Conservation (phyloP, 2,113 vertebrate species). For the Seriola dumerili region DNA sequence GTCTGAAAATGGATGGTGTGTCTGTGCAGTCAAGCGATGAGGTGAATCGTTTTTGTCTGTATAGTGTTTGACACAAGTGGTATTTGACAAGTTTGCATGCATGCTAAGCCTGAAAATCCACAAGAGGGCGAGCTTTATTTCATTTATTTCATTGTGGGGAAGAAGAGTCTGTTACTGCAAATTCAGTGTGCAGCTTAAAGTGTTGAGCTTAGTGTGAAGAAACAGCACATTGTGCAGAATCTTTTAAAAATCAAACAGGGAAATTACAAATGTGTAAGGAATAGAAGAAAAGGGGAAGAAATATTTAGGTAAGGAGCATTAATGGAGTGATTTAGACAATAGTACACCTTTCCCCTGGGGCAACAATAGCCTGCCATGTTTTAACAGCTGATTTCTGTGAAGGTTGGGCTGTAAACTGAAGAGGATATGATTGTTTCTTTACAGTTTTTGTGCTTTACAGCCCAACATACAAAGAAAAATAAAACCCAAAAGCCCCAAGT, state of each 20-base stretch:
- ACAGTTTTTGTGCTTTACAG: not conserved
- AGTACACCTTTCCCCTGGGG: not conserved
- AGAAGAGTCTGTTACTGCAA: conserved; percentile 2
- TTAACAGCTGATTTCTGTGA: not conserved
- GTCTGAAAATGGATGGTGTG: conserved; percentile 14
- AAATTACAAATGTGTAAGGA: not conserved
- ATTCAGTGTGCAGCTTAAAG: conserved; percentile 17
- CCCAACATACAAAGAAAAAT: not conserved
- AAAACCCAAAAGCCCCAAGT: not conserved
- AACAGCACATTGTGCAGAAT: conserved; percentile 3
- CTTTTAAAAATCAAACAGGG: not conserved
- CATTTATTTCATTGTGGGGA: conserved; percentile 18
- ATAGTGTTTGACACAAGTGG: not conserved
- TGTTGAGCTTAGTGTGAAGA: conserved; percentile 6
- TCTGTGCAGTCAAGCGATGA: conserved; percentile 9
- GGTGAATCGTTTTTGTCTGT: not conserved
- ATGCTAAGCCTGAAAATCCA: conserved; percentile 61
- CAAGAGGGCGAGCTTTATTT: conserved; percentile 67
- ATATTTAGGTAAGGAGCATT: conserved; percentile 14
- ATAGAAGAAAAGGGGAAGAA: conserved; percentile 54
- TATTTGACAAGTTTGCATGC: conserved; percentile 19
- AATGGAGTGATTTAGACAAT: conserved; percentile 7
- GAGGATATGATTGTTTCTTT: not conserved
- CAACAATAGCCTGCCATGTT: not conserved
- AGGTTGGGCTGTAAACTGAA: not conserved